Percentiles rank a stretch among this genome's conserved stretches.
phyloP scores from a whole-genome alignment of 2,888 invertebrate species.

The Operophtera brumata region DNA sequence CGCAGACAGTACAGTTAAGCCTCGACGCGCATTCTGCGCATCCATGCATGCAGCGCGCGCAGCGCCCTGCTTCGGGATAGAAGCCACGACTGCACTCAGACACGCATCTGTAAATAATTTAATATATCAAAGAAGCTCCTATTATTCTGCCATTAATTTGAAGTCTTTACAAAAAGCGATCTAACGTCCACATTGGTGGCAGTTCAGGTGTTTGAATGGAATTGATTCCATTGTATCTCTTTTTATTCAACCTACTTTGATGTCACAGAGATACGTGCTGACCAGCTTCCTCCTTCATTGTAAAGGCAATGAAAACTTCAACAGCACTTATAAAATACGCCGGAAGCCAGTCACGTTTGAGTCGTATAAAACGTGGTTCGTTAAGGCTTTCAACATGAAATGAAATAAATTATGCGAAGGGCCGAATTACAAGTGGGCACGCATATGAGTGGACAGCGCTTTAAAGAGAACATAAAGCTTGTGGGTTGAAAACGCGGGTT shows the following conservation, averaged over 20 bases:
- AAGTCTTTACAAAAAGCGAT: no score
- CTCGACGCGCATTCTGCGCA: constrained; percentile 89
- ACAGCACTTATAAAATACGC: constrained; percentile 1
- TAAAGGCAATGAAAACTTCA: constrained; percentile 10
- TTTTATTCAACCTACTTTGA: no score
- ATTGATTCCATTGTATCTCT: no score
- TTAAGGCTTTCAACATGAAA: constrained; percentile 39
- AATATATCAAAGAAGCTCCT: no score
- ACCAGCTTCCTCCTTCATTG: background rate
- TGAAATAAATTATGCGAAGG: constrained; percentile 39
- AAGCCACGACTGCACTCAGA: constrained; percentile 88
- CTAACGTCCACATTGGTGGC: background rate
- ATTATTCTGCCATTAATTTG: no score
- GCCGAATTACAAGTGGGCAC: constrained; percentile 13
- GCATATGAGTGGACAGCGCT: constrained; percentile 5
- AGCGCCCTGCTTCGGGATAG: constrained; percentile 86
- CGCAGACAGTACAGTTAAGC: constrained; percentile 89
- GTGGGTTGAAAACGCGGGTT: no score
- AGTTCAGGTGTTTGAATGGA: no score
- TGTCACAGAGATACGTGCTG: no score
- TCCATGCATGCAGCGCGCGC: constrained; percentile 89
- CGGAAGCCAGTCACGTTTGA: constrained; percentile 36
- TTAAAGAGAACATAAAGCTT: background rate
- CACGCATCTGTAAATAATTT: constrained; percentile 80
- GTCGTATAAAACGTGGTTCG: constrained; percentile 39